These are phyloP conservation scores for Agriotes lineatus DNA, from an alignment of 2,888 invertebrate species.

Conservation along the genomic window DNA sequence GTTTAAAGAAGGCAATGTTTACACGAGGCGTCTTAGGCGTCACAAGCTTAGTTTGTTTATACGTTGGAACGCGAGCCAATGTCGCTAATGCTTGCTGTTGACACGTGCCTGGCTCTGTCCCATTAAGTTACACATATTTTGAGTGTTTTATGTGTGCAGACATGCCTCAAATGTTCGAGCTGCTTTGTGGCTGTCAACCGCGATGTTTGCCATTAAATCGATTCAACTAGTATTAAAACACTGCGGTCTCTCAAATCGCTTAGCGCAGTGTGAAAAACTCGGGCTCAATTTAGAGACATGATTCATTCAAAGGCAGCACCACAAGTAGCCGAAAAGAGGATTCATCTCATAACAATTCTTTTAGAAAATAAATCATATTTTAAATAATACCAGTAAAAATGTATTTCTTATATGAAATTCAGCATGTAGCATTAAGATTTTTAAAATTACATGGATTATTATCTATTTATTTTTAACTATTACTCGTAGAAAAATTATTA, in stretches of 20 bases:
- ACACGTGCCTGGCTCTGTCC: constrained; percentile 55
- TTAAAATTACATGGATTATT: too few relatives aligned
- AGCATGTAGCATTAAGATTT: too few relatives aligned
- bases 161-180: constrained; percentile 52
- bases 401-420: too few relatives aligned
- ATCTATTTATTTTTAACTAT: too few relatives aligned
- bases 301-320: too few relatives aligned
- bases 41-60: constrained; percentile 50
- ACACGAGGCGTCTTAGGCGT: constrained; percentile 43
- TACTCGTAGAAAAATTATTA: too few relatives aligned
- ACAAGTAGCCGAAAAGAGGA: too few relatives aligned
- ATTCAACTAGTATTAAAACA: constrained; percentile 48
- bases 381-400: too few relatives aligned
- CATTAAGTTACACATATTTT: constrained; percentile 57
- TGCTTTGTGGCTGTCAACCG: constrained; percentile 56
- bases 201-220: constrained; percentile 54
- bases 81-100: constrained; percentile 54
- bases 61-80: constrained; percentile 49
- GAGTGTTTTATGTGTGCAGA: constrained; percentile 50
- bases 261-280: too few relatives aligned
- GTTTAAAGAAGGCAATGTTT: constrained; percentile 45
- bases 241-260: constrained; percentile 4
- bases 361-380: too few relatives aligned
- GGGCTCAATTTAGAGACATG: too few relatives aligned
- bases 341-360: too few relatives aligned